A percentile compares a stretch with the other conserved stretches of the same genome.
phyloP scores from a whole-genome alignment of 2,797 vertebrate species.

The Hemitrygon akajei region DNA sequence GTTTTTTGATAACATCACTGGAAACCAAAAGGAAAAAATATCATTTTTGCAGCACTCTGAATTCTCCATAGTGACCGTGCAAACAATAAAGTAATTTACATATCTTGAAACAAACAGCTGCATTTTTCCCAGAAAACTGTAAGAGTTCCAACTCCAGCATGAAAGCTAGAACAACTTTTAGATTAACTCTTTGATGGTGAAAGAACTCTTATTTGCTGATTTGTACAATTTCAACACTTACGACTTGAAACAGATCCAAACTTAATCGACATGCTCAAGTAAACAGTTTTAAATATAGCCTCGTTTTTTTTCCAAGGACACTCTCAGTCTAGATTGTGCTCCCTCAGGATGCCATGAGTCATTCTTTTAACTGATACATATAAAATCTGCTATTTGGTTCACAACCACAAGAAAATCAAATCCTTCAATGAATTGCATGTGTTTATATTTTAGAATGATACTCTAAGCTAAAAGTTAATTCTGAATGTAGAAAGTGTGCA shows the following conservation, averaged over 20 bases:
- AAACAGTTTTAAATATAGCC: conserved; percentile 34
- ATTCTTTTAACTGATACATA: conserved; percentile 26
- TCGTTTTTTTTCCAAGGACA: conserved; percentile 21
- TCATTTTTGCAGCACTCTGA: background rate
- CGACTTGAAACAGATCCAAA: conserved; percentile 23
- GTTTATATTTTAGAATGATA: background rate
- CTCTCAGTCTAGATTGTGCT: conserved; percentile 5
- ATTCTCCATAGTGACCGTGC: background rate
- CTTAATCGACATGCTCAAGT: conserved; percentile 20
- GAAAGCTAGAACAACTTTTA: background rate
- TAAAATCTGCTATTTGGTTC: conserved; percentile 30
- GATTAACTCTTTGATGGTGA: background rate
- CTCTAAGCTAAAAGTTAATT: background rate
- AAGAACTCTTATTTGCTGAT: background rate
- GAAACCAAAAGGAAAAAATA: background rate
- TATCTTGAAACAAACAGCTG: background rate
- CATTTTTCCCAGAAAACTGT: background rate
- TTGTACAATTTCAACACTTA: background rate
- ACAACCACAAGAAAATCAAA: background rate
- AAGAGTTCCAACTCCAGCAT: background rate
- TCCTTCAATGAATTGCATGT: background rate
- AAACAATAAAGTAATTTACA: background rate
- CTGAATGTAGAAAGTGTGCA: background rate
- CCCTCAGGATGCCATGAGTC: conserved; percentile 26
- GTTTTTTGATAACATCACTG: background rate